phyloP scores from a whole-genome alignment of 1,140 invertebrate species.

The Cotesia typhae region DNA sequence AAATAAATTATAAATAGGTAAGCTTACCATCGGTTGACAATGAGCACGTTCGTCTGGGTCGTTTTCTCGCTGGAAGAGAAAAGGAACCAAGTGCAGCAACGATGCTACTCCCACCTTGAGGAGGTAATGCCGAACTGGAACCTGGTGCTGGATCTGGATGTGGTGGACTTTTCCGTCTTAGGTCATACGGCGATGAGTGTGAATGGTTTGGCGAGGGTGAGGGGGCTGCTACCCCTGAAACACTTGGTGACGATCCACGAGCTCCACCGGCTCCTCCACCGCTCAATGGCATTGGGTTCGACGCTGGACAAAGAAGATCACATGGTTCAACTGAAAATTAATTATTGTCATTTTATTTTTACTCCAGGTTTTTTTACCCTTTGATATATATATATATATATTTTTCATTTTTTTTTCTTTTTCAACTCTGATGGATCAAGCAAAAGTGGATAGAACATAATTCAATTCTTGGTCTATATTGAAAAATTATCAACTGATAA shows the following conservation, averaged over 20 bases:
- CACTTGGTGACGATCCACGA: constrained; percentile 59
- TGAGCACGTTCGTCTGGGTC: constrained; percentile 75
- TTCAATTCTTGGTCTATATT: too few relatives aligned
- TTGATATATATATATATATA: not conserved
- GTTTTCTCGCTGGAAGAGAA: constrained; percentile 81
- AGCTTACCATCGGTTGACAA: constrained; percentile 71
- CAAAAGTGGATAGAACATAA: too few relatives aligned
- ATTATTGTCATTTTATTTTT: not conserved
- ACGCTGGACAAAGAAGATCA: constrained; percentile 75
- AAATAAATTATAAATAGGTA: constrained; percentile 1
- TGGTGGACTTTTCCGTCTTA: constrained; percentile 82
- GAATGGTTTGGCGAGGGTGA: constrained; percentile 62
- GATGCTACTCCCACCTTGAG: constrained; percentile 63
- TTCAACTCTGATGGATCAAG: too few relatives aligned
- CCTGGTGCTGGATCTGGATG: constrained; percentile 63
- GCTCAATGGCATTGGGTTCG: constrained; percentile 71
- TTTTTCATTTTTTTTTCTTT: not conserved
- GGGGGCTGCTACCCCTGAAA: constrained; percentile 64
- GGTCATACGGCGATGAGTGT: constrained; percentile 86
- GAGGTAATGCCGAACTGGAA: constrained; percentile 62
- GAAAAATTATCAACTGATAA: too few relatives aligned
- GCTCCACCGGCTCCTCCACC: constrained; percentile 56
- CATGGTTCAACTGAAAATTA: constrained; percentile 74
- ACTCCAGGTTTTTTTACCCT: not conserved
- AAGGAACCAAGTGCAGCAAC: constrained; percentile 68